Conservation (phyloP, 1,140 invertebrate species). For the Lanistes nyassanus region DNA sequence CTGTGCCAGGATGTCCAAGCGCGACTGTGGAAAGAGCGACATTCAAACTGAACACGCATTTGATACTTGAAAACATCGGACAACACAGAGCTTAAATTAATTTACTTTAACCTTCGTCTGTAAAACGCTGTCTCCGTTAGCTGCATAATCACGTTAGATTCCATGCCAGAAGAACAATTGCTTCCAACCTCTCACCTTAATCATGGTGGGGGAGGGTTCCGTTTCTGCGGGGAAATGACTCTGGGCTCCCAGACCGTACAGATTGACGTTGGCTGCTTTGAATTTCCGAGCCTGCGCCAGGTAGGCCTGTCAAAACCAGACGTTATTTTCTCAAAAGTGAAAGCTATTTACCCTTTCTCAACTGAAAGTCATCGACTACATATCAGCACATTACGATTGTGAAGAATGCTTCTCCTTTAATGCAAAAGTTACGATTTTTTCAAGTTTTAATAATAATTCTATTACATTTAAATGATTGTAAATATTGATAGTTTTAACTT, state of each 20-base stretch:
- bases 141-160: not conserved
- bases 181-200: constrained; percentile 26
- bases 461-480: too few relatives aligned
- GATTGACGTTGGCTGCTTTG: constrained; percentile 25
- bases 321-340: too few relatives aligned
- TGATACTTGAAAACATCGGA: not conserved
- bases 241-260: constrained; percentile 31
- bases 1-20: constrained; percentile 45
- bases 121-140: not conserved
- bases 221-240: constrained; percentile 22
- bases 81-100: not conserved
- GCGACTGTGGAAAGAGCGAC: constrained; percentile 8
- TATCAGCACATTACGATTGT: too few relatives aligned
- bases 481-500: too few relatives aligned
- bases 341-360: too few relatives aligned
- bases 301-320: constrained; percentile 16
- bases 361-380: too few relatives aligned
- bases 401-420: too few relatives aligned
- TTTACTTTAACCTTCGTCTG: not conserved
- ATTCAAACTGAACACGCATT: not conserved
- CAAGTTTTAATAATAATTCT: too few relatives aligned
- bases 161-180: not conserved
- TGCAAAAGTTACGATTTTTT: too few relatives aligned
- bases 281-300: constrained; percentile 20
- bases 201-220: constrained; percentile 22